These are phyloP conservation scores for Myodes glareolus DNA, from an alignment of 2,113 vertebrate species.

Conservation along the genomic window DNA sequence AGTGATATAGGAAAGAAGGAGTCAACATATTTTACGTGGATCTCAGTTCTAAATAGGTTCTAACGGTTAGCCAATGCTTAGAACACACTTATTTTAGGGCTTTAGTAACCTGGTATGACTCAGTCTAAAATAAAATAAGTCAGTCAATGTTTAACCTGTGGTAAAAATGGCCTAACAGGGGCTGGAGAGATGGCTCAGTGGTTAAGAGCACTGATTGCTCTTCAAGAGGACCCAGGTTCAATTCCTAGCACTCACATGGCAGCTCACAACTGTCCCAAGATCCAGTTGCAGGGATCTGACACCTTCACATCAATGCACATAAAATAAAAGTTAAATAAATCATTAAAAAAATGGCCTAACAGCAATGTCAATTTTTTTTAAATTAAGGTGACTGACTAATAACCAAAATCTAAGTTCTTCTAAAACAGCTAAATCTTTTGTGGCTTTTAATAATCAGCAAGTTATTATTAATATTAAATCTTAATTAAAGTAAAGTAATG, in stretches of 20 bases:
- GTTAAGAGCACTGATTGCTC: no score
- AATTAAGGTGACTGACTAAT: constrained; percentile 45
- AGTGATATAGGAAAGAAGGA: constrained; percentile 11
- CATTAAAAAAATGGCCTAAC: constrained; percentile 39
- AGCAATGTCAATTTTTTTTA: constrained; percentile 57
- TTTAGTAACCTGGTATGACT: constrained; percentile 69
- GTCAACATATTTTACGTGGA: constrained; percentile 14
- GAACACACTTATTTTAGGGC: constrained; percentile 76
- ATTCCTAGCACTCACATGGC: no score
- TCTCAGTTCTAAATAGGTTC: constrained; percentile 61
- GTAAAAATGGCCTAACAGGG: constrained; percentile 33
- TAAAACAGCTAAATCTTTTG: constrained; percentile 45
- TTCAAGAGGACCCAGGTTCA: no score
- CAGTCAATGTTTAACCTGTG: constrained; percentile 64
- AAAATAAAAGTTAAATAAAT: no score
- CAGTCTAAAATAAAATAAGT: constrained; percentile 53
- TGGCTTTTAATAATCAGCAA: constrained; percentile 27
- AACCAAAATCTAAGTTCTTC: constrained; percentile 59
- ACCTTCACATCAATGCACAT: no score
- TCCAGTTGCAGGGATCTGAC: no score
- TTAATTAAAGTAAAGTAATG: constrained; percentile 54
- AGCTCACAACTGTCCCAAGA: no score
- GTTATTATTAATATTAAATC: not conserved
- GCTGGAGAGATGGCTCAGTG: no score
- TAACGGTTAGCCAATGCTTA: constrained; percentile 58